Conservation (phyloP, 2,797 vertebrate genomes). For the Enteromius thamalakanensis region DNA sequence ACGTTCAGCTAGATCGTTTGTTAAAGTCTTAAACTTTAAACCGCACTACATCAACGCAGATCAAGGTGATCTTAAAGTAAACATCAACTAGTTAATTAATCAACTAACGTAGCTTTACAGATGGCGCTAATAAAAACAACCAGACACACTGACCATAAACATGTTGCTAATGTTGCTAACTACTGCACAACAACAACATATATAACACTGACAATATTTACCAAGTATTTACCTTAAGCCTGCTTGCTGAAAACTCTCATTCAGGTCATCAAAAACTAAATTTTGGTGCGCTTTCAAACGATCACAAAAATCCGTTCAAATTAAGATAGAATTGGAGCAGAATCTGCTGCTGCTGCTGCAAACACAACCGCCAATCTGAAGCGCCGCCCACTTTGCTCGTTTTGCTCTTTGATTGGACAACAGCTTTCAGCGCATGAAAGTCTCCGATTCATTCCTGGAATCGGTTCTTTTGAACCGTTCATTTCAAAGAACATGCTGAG, state of each 20-base stretch:
- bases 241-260: not conserved
- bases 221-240: not conserved
- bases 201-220: not conserved
- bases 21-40: not conserved
- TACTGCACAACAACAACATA: not conserved
- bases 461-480: not conserved
- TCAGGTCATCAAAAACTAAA: not conserved
- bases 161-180: constrained; percentile 22
- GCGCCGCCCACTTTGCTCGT: not conserved
- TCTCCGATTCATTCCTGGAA: constrained; percentile 4
- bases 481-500: not conserved
- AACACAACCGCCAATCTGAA: constrained; percentile 9
- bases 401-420: not conserved
- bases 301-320: not conserved
- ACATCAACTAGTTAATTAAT: not conserved
- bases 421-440: not conserved
- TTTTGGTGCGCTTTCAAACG: not conserved
- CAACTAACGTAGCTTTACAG: not conserved
- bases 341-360: not conserved
- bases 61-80: too few species aligned
- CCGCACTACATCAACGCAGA: too few species aligned
- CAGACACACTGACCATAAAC: not conserved
- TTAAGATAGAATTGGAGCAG: not conserved
- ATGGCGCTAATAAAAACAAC: not conserved
- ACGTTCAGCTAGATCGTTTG: not conserved